Conservation (phyloP, 2,113 vertebrate genomes). For the Psilopogon haemacephalus region DNA sequence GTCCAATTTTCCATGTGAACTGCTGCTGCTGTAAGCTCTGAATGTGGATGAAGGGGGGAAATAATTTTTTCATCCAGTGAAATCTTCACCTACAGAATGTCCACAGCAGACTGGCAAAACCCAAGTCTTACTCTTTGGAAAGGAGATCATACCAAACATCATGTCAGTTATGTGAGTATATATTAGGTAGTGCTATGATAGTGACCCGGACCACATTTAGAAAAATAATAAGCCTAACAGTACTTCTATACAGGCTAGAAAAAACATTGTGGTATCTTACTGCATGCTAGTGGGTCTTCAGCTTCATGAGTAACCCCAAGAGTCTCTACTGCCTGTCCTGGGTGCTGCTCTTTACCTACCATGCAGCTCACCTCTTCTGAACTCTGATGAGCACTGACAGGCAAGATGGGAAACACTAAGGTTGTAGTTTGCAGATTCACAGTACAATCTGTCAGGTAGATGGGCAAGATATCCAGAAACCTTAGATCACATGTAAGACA, state of each 20-base stretch:
- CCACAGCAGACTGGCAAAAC: neutral
- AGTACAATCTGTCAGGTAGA: neutral
- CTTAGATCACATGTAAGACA: neutral
- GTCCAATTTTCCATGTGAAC: neutral
- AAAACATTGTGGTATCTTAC: neutral
- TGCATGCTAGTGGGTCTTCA: neutral
- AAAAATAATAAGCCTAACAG: neutral
- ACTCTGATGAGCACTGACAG: neutral
- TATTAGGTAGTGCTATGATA: neutral
- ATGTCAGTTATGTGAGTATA: neutral
- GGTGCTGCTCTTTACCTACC: neutral
- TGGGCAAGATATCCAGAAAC: neutral
- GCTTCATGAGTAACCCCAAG: accelerated
- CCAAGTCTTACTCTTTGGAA: neutral
- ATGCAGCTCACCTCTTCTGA: neutral
- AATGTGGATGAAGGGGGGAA: neutral
- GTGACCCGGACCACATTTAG: neutral
- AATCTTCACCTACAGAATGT: neutral
- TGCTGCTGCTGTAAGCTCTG: neutral
- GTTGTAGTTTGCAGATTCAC: neutral
- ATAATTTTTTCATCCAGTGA: neutral
- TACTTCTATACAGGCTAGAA: neutral
- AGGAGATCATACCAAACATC: neutral
- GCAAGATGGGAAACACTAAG: neutral
- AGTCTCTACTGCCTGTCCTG: neutral